Evolutionary conservation across 1,140 invertebrate genomes (phyloP).

Genomic region (Antheraea pernyi): DNA sequence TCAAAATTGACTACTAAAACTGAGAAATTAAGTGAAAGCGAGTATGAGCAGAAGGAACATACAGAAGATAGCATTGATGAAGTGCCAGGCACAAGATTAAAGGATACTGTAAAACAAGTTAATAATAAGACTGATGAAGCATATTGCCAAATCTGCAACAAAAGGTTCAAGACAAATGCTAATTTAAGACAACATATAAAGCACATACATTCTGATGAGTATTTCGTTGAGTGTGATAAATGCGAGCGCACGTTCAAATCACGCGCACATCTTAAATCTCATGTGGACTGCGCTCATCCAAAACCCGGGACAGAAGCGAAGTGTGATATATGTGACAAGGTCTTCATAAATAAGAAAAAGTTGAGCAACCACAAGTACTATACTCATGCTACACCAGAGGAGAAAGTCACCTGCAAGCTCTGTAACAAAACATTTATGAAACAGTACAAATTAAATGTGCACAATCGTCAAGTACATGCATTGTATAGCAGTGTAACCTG

Average conservation of each 20-base stretch:
- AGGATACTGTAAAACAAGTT: too few species aligned
- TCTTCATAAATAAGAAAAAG: constrained; percentile 2
- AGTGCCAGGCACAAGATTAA: too few species aligned
- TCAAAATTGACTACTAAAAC: too few species aligned
- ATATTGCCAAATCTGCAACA: too few species aligned
- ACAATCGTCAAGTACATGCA: neutral
- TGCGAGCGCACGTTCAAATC: neutral
- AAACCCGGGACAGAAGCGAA: neutral
- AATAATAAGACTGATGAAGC: too few species aligned
- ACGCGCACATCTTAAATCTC: neutral
- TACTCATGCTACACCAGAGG: neutral
- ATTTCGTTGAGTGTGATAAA: neutral
- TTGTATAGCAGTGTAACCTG: neutral
- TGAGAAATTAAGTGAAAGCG: too few species aligned
- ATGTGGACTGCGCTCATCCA: neutral
- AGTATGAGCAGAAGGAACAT: too few species aligned
- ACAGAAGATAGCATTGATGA: too few species aligned
- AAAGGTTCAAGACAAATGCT: too few species aligned
- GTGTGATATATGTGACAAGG: neutral
- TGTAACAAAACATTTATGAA: constrained; percentile 6
- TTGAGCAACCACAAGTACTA: constrained; percentile 8
- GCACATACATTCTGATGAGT: neutral
- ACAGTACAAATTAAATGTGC: constrained; percentile 4
- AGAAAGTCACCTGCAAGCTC: neutral
- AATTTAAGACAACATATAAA: neutral